Base-by-base conservation (phyloP, 2,888 invertebrate species). In the Cryptus armator region DNA sequence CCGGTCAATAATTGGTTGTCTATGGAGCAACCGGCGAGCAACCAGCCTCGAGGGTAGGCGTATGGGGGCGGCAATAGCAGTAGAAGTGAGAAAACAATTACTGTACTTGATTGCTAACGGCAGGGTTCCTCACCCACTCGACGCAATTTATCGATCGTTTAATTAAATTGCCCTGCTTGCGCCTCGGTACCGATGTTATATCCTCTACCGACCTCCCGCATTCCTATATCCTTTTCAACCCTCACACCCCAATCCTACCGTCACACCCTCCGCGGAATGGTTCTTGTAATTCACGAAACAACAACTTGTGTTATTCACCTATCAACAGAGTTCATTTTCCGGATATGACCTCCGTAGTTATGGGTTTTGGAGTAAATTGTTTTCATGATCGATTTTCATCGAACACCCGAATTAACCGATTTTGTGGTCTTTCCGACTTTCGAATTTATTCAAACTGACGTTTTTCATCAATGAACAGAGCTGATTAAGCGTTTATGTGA, bases 231-330 rank as follows among this genome's bases (percentile, higher is more conserved):
- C 46, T 80, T 32, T 56, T 66, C 66, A 46, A 59, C 46, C 32
- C 72, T 51, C 43, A 59, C 70, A 59, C 9, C 37, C 9, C 37
- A 9, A 37, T 0, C 37, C 37, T 37, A 37, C 37, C 37, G 5
- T 37, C 37, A 37, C 37, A 37, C 37, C 37, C 37, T 0, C 37
- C 37, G 37, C 7, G 37, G 37, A 16, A 24, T 19, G 19, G 67
- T 48, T 84, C 81, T 79, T 84, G 74, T 82, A 85, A 74, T 84
- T 81, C 72, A 84, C 86, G 88, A 87, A 90, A 90, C 90, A 89
- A 89, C 75, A 62, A 72, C 66, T 83, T 86, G 88, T 88, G 88
- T 88, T 90, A 89, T 86, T 82, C 70, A 86, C 53, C 53, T 72
- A 66, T 62, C 74, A 16, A 46, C 9, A 6, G 43, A 32, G 37